These are phyloP conservation scores for Prietella phreatophila DNA, from an alignment of 2,113 vertebrate species.

Conservation along the genomic window DNA sequence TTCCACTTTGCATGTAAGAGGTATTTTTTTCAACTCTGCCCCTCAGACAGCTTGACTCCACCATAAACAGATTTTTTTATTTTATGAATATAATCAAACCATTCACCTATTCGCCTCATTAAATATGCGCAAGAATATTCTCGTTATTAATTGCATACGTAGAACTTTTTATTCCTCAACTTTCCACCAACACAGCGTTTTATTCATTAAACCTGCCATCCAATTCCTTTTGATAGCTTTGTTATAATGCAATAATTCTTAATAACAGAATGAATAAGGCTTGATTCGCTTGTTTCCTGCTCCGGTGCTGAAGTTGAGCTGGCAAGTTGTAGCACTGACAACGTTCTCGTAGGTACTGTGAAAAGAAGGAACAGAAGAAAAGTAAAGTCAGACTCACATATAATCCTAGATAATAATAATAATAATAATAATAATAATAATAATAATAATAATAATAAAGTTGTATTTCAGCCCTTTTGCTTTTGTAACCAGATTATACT, in stretches of 20 bases:
- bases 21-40: too few relatives aligned
- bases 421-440: too few relatives aligned
- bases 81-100: too few relatives aligned
- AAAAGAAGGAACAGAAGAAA: neutral
- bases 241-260: neutral
- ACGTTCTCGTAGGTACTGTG: neutral
- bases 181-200: neutral
- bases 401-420: neutral
- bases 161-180: neutral
- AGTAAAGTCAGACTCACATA: neutral
- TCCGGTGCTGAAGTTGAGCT: neutral
- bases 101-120: neutral
- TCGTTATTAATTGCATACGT: neutral
- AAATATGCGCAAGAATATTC: neutral
- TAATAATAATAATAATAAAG: too few relatives aligned
- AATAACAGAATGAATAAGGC: neutral
- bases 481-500: too few relatives aligned
- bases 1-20: too few relatives aligned
- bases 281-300: slow-evolving; percentile 12
- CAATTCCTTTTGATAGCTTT: neutral
- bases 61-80: too few relatives aligned
- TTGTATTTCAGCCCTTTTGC: too few relatives aligned
- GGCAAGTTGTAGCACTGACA: neutral
- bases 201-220: neutral
- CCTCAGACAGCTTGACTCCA: too few relatives aligned